phyloP scores from a whole-genome alignment of 2,797 vertebrate species.

The Mus spretus region DNA sequence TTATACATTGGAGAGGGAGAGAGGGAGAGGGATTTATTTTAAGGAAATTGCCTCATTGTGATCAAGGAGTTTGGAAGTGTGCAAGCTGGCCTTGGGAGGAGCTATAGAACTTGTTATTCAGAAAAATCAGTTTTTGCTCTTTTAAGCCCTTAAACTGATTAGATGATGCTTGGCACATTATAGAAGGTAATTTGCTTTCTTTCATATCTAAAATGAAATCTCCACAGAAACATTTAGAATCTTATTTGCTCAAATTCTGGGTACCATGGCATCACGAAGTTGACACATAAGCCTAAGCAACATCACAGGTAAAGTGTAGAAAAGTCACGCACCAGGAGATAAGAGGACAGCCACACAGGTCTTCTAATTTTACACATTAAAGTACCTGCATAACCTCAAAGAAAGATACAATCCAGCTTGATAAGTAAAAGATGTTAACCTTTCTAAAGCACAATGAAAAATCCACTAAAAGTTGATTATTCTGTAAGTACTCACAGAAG shows the following conservation, averaged over 20 bases:
- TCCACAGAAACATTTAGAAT: background rate
- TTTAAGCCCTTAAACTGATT: background rate
- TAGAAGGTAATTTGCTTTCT: background rate
- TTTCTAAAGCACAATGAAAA: background rate
- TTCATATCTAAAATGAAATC: background rate
- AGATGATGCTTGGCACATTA: background rate
- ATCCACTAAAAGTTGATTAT: background rate
- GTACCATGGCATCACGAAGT: background rate
- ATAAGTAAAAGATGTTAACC: background rate
- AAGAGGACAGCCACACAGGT: background rate
- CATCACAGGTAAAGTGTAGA: background rate
- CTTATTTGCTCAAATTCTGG: constrained; percentile 5
- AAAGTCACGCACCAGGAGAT: background rate
- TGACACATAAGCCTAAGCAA: background rate
- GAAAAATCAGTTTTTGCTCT: background rate
- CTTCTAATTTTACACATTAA: constrained; percentile 27
- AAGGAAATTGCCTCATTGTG: background rate
- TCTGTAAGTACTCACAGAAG: background rate
- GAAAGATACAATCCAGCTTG: background rate
- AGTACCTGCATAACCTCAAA: background rate
- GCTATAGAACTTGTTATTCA: background rate
- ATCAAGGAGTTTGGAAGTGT: background rate
- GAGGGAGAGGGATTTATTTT: background rate
- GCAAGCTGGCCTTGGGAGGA: background rate
- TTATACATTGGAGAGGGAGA: background rate